Conservation (phyloP, 1,140 invertebrate species). For the Aphis gossypii region DNA sequence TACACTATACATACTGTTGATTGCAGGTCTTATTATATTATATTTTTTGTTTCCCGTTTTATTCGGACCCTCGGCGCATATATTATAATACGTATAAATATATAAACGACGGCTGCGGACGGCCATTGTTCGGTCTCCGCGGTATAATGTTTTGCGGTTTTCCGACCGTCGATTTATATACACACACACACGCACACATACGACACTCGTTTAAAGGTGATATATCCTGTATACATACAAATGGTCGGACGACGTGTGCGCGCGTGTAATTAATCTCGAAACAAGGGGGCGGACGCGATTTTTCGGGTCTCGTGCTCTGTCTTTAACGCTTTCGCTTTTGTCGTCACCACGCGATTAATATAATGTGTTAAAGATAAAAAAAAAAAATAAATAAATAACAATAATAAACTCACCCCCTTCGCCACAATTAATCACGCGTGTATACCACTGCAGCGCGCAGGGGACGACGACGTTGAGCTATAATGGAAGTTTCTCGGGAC, state of each 20-base stretch:
- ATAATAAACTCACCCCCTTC: conserved; percentile 12
- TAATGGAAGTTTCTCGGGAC: conserved; percentile 31
- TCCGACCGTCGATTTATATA: conserved; percentile 31
- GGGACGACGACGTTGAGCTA: background rate
- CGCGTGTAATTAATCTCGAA: conserved; percentile 26
- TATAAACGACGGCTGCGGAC: background rate
- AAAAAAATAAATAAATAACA: conserved; percentile 15
- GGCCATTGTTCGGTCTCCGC: conserved; percentile 1
- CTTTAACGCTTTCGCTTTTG: background rate
- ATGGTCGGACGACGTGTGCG: background rate
- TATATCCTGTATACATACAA: background rate
- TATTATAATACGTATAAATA: background rate
- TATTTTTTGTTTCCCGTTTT: conserved; percentile 20
- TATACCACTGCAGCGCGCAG: background rate
- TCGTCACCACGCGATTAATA: background rate
- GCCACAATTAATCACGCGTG: conserved; percentile 20
- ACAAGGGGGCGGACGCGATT: background rate
- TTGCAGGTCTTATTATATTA: background rate
- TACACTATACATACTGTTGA: background rate
- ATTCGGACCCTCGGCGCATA: background rate
- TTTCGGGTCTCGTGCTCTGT: background rate
- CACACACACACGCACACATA: background rate
- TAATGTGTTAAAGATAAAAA: conserved; percentile 23
- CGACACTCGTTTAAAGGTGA: conserved; percentile 19
- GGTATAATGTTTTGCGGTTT: conserved; percentile 34